These are phyloP conservation scores for Halichoeres trimaculatus DNA, from an alignment of 2,113 vertebrate genomes.

Conservation along the genomic window DNA sequence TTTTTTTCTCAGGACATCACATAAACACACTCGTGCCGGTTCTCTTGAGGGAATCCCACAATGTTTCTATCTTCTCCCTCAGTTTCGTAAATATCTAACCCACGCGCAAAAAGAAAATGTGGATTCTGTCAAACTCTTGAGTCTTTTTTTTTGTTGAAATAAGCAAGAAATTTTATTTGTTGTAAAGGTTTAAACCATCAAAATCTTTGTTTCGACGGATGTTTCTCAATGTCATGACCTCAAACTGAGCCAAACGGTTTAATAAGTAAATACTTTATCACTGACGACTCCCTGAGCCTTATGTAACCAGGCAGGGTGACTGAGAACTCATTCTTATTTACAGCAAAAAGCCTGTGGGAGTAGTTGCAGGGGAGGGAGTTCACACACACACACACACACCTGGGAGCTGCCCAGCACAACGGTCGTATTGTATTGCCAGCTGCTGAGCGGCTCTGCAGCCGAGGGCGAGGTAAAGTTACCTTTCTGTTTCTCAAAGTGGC, in stretches of 20 bases:
- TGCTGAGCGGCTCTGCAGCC: conserved; percentile 45
- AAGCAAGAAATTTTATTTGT: no score
- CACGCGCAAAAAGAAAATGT: no score
- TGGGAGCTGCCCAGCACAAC: conserved; percentile 67
- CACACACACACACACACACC: conserved; percentile 59
- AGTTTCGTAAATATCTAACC: no score
- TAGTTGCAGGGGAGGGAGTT: conserved; percentile 36
- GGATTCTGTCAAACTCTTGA: not conserved
- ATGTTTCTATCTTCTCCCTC: no score
- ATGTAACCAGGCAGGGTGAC: conserved; percentile 40
- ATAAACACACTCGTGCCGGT: conserved; percentile 11
- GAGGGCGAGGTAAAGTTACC: conserved; percentile 31
- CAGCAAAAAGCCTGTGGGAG: conserved; percentile 47
- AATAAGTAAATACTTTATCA: not conserved
- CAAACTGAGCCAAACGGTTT: conserved; percentile 13
- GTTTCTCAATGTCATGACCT: not conserved
- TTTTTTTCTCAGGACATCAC: conserved; percentile 8
- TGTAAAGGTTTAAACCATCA: no score
- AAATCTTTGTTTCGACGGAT: not conserved
- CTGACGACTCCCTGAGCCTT: conserved; percentile 28
- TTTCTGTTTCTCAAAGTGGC: conserved; percentile 11
- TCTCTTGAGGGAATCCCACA: no score
- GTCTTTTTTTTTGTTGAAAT: no score
- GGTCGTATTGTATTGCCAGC: conserved; percentile 69
- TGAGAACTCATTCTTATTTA: conserved; percentile 68